phyloP scores from a whole-genome alignment of 1,140 invertebrate genomes.

The Thaumatotibia leucotreta region DNA sequence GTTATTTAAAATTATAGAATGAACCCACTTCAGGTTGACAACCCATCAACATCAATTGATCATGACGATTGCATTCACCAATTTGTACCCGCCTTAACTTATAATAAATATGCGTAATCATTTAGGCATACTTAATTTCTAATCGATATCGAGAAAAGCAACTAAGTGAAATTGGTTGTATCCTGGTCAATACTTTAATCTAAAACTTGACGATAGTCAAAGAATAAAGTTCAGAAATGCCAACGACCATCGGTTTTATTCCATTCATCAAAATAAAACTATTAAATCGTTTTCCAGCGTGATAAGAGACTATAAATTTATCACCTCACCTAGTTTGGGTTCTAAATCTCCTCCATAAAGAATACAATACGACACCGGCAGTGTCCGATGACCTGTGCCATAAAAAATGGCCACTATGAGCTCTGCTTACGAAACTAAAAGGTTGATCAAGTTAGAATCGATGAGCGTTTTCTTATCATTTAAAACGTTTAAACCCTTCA shows the following conservation, averaged over 20 bases:
- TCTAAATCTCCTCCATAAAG: conserved; percentile 62
- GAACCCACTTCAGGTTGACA: not conserved
- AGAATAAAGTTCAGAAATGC: not conserved
- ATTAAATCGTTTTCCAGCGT: conserved; percentile 28
- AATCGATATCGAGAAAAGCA: not conserved
- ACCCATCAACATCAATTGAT: not conserved
- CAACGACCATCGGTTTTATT: not conserved
- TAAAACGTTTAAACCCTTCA: too few species aligned
- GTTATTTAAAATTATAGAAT: not conserved
- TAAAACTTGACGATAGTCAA: too few species aligned
- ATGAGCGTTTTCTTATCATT: too few species aligned
- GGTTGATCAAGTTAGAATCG: conserved; percentile 19
- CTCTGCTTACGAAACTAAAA: conserved; percentile 39
- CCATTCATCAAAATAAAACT: conserved; percentile 4
- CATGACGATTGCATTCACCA: not conserved
- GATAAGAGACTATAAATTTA: conserved; percentile 69
- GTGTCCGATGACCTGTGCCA: conserved; percentile 58
- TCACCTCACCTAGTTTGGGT: conserved; percentile 38
- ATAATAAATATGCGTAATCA: not conserved
- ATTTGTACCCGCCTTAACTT: not conserved
- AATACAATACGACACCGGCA: conserved; percentile 46
- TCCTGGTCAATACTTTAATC: too few species aligned
- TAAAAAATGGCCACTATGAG: conserved; percentile 57
- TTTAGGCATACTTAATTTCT: not conserved
- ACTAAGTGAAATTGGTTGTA: not conserved